Percentiles rank a stretch among this genome's conserved stretches.
phyloP scores from a whole-genome alignment of 2,113 vertebrate genomes.

The Sterrhoptilus dennistouni region DNA sequence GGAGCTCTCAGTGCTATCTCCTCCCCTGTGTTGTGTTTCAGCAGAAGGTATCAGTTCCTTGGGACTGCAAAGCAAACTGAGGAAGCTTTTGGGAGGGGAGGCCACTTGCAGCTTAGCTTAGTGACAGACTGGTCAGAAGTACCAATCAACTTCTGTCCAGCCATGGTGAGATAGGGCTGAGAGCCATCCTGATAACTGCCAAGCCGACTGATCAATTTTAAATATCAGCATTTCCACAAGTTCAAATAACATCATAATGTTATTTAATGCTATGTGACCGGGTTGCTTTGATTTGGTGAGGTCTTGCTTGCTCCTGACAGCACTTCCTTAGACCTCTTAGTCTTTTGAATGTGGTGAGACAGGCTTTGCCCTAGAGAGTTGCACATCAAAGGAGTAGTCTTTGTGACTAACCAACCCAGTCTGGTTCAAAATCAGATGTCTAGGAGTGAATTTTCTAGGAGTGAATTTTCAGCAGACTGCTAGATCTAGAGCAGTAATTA shows the following conservation, averaged over 20 bases:
- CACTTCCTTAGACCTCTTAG: neutral
- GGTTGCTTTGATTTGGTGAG: neutral
- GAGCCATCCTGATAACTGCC: neutral
- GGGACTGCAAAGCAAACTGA: neutral
- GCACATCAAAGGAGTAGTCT: neutral
- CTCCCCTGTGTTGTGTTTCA: neutral
- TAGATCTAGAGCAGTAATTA: neutral
- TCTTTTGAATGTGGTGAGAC: neutral
- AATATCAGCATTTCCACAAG: neutral
- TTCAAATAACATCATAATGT: neutral
- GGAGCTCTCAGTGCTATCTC: neutral
- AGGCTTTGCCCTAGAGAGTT: neutral
- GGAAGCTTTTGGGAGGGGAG: neutral
- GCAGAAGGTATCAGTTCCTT: neutral
- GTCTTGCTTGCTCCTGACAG: neutral
- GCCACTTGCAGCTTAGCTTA: neutral
- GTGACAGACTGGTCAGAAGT: neutral
- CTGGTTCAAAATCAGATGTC: neutral
- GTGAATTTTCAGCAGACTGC: neutral
- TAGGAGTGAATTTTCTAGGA: slow-evolving; percentile 7
- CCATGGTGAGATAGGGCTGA: neutral
- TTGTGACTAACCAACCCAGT: neutral
- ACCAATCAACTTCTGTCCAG: neutral
- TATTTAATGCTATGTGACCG: neutral
- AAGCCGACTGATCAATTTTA: neutral